phyloP scores from a whole-genome alignment of 2,888 invertebrate species.

The Aphodius sticticus region DNA sequence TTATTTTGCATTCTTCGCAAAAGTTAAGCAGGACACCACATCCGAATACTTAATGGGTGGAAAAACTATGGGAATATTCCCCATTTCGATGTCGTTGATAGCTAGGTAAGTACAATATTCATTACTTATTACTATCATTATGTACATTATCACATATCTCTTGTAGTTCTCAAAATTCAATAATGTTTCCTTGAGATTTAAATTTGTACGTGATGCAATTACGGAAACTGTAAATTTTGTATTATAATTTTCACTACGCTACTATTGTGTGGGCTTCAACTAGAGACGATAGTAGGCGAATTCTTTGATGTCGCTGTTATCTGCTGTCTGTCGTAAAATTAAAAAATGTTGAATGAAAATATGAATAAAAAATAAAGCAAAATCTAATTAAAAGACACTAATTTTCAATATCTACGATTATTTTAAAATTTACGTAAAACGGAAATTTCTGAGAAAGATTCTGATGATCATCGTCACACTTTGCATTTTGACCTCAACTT shows the following conservation, averaged over 20 bases:
- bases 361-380: too few species aligned
- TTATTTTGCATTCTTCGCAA: slow-evolving; percentile 75
- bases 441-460: too few species aligned
- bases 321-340: neutral
- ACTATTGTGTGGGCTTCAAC: neutral
- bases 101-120: slow-evolving; percentile 67
- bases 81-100: slow-evolving; percentile 79
- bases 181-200: neutral
- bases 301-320: neutral
- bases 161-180: neutral
- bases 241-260: neutral
- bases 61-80: slow-evolving; percentile 80
- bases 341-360: too few species aligned
- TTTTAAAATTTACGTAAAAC: too few species aligned
- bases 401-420: too few species aligned
- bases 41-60: slow-evolving; percentile 78
- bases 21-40: slow-evolving; percentile 73
- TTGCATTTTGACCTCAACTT: too few species aligned
- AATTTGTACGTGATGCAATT: neutral
- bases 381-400: too few species aligned
- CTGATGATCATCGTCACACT: too few species aligned
- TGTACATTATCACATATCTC: neutral
- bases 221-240: neutral
- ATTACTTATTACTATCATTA: neutral
- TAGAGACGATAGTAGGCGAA: neutral